These are phyloP conservation scores for Drosophila antonietae DNA, from an alignment of 2,888 invertebrate species.

Conservation along the genomic window DNA sequence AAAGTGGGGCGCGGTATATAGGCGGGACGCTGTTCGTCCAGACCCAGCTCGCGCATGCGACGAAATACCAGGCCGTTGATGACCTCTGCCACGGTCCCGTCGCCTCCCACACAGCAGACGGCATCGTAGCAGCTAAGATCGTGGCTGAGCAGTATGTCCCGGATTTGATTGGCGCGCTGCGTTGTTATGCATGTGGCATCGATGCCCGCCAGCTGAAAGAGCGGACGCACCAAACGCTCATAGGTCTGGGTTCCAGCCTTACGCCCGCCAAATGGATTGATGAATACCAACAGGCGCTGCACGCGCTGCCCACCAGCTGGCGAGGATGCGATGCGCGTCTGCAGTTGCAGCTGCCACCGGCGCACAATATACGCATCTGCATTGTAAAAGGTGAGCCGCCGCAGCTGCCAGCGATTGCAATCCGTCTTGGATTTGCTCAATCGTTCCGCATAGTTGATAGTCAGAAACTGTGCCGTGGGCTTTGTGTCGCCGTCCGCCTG, in stretches of 20 bases:
- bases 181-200: constrained; percentile 89
- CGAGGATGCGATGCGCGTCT: constrained; percentile 79
- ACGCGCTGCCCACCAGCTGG: constrained; percentile 85
- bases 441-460: constrained; percentile 87
- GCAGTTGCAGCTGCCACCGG: constrained; percentile 87
- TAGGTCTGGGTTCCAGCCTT: constrained; percentile 90
- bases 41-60: constrained; percentile 78
- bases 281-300: constrained; percentile 90
- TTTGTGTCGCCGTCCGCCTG: constrained; percentile 35
- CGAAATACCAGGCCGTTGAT: constrained; percentile 90
- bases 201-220: constrained; percentile 88
- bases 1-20: constrained; percentile 84
- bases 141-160: constrained; percentile 87
- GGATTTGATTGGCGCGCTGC: constrained; percentile 91
- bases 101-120: constrained; percentile 93
- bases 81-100: constrained; percentile 93
- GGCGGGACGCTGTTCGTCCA: constrained; percentile 77
- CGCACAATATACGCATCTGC: constrained; percentile 87
- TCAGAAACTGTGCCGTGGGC: constrained; percentile 85
- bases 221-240: constrained; percentile 89
- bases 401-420: constrained; percentile 87
- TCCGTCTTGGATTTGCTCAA: constrained; percentile 84
- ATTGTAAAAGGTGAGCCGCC: constrained; percentile 87
- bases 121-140: constrained; percentile 88
- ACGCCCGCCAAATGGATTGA: constrained; percentile 94